Evolutionary conservation across 2,113 vertebrate genomes (phyloP).

Genomic region (Formicarius rufipectus): DNA sequence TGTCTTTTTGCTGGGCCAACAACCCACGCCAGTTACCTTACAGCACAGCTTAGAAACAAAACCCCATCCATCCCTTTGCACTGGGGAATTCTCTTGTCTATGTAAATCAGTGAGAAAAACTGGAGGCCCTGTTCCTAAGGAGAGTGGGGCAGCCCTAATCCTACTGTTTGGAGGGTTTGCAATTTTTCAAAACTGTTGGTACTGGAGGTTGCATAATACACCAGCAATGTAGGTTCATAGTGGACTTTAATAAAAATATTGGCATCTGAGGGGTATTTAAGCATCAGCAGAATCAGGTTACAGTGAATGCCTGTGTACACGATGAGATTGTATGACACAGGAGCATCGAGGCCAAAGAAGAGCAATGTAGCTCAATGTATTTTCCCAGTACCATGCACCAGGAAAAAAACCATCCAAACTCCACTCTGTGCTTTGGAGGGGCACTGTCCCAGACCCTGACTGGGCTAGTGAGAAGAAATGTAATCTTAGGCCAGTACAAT

Average conservation of each 20-base stretch:
- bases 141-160: neutral
- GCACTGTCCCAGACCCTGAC: neutral
- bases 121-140: neutral
- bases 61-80: neutral
- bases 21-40: fast-evolving
- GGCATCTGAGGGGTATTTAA: neutral
- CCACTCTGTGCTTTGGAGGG: neutral
- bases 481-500: neutral
- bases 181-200: neutral
- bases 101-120: neutral
- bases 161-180: neutral
- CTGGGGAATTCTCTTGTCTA: neutral
- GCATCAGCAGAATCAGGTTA: neutral
- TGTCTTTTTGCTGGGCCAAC: neutral
- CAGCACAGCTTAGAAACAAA: neutral
- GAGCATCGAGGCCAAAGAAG: neutral
- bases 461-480: neutral
- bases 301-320: neutral
- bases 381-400: neutral
- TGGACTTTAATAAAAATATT: neutral
- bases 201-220: neutral
- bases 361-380: neutral
- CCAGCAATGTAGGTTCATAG: neutral
- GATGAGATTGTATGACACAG: neutral
- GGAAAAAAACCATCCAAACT: neutral